Conservation (phyloP, 2,113 vertebrate genomes). For the Macaca nemestrina region DNA sequence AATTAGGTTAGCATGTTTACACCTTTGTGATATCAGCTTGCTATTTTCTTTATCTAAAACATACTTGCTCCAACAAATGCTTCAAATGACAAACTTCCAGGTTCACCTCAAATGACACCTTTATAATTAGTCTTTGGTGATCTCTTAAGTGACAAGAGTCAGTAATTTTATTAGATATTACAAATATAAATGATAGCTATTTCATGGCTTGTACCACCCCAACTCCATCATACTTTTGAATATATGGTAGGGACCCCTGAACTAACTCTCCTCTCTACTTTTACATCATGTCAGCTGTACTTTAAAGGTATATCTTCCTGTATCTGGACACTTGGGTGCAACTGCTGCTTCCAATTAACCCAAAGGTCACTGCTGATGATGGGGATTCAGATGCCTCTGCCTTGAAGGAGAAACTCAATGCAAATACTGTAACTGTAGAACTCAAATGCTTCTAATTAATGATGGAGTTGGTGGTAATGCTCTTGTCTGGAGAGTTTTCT, state of each 20-base stretch:
- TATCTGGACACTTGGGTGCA: not conserved
- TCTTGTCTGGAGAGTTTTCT: not conserved
- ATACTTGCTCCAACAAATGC: not conserved
- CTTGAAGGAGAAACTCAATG: not conserved
- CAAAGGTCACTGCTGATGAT: not conserved
- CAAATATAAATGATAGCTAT: not conserved
- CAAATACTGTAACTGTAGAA: not conserved
- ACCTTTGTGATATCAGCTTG: not conserved
- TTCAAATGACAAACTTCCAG: not conserved
- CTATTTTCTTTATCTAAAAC: not conserved
- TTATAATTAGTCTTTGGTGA: constrained; percentile 1
- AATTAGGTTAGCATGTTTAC: not conserved
- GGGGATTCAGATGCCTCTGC: not conserved
- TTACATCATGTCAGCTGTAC: not conserved
- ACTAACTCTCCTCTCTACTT: not conserved
- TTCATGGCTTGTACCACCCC: not conserved
- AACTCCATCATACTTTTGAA: not conserved
- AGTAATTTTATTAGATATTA: not conserved
- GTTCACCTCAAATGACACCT: not conserved
- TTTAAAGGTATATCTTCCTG: not conserved
- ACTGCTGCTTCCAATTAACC: not conserved
- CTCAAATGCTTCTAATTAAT: not conserved
- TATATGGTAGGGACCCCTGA: not conserved
- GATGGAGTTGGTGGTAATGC: too few relatives aligned
- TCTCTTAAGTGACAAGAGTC: not conserved